Conservation (phyloP, 2,113 vertebrate genomes). For the Lycocorax pyrrhopterus region DNA sequence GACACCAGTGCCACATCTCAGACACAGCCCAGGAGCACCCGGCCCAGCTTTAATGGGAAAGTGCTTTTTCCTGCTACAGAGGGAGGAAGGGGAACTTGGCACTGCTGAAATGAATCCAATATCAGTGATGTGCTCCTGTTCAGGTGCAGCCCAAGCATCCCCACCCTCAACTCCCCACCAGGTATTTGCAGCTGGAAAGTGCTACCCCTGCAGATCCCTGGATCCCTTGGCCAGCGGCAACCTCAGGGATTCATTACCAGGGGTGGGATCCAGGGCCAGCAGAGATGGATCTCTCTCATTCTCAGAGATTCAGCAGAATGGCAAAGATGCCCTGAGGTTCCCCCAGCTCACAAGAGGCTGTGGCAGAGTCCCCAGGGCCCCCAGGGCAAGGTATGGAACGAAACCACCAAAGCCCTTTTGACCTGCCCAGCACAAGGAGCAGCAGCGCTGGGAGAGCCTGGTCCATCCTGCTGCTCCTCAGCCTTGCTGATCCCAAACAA, state of each 20-base stretch:
- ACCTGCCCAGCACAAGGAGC: neutral
- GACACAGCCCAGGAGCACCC: neutral
- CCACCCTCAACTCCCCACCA: neutral
- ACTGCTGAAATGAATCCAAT: neutral
- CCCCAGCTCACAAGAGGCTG: neutral
- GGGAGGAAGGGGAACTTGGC: neutral
- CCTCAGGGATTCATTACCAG: neutral
- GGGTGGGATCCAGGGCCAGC: neutral
- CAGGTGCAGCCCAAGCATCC: neutral
- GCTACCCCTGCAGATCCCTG: rapidly evolving
- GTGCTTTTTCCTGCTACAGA: neutral
- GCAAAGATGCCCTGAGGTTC: neutral
- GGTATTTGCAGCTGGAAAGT: neutral
- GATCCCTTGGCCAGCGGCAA: neutral
- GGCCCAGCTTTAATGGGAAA: neutral
- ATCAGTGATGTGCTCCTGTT: neutral
- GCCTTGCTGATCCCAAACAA: neutral
- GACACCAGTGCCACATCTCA: neutral
- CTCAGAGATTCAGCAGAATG: neutral
- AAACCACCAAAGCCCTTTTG: neutral
- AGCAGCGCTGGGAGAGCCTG: neutral
- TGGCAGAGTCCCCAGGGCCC: neutral
- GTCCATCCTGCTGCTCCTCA: neutral
- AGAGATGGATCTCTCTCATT: neutral
- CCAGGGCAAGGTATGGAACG: neutral